Evolutionary conservation across 1,140 invertebrate species (phyloP), one percentile per base, ranked within the genome.

Genomic region (Stratiolaelaps scimitus): DNA sequence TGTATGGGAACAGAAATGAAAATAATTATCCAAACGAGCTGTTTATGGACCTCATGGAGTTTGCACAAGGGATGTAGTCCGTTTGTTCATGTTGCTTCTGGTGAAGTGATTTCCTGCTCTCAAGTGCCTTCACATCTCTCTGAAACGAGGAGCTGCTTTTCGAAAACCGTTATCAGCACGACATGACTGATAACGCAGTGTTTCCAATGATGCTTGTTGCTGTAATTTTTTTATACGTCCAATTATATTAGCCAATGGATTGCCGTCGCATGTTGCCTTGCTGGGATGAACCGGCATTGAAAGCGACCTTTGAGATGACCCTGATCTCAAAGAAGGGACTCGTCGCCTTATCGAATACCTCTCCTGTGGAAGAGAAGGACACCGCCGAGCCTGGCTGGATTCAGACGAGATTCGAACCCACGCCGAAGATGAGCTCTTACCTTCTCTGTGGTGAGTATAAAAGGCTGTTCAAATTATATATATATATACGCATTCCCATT

Each of bases 391-490:
- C 64, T 1, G 74, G 82, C 69, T 81, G 74, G 65, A 76, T 81
- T 70, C 76, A 81, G 4, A 77, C 92, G 15, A 80, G 81, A 64
- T 97, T 93, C 75, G 84, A 88, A 69, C 84, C 80, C 66, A 90
- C 91, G 1, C 91, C 92, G 0, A 83, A 92, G 66, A 98, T 98
- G 94, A 93, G 91, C 0, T 96, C 93, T 0, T 97, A 97, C 74
- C 78, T 97, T 64, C 84, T 98, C 46, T 93, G 92, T 0, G 53
- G 53, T 60, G 34, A 60, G 23, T 40, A 10, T 40, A 6, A 6
- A 40, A 4, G 10, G 10, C 4, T 6, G 10, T 40, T 40, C 5
- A 6, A 6, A 40, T 4, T 10, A 40, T 40, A 40, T 40, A 40
- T 40, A 10, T 40, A 40, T 4, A 10, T 6, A 40, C 34, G 10